A percentile compares a stretch with the other conserved stretches of the same genome.
phyloP scores from a whole-genome alignment of 2,888 invertebrate genomes.

The Tenthredo amoena region DNA sequence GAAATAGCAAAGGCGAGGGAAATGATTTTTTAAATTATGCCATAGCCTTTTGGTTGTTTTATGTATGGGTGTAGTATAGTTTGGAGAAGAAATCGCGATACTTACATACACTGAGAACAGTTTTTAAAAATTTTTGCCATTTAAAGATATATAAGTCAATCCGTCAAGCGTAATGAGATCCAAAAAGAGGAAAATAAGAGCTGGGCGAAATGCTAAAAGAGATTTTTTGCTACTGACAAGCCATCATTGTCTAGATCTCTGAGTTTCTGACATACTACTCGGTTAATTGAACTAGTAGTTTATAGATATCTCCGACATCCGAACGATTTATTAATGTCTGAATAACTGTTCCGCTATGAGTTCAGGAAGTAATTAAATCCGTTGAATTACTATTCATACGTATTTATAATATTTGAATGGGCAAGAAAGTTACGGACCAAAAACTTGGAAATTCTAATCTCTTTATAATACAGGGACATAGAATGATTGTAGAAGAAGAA shows the following conservation, averaged over 20 bases:
- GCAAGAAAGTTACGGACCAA: background rate
- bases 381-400: background rate
- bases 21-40: background rate
- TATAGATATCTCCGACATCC: background rate
- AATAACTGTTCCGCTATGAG: background rate
- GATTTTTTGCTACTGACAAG: slow-evolving; percentile 36
- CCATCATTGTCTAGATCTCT: slow-evolving; percentile 3
- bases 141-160: slow-evolving; percentile 33
- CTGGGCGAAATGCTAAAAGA: background rate
- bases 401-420: background rate
- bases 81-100: background rate
- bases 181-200: background rate
- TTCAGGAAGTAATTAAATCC: background rate
- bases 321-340: slow-evolving; percentile 4
- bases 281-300: slow-evolving; percentile 21
- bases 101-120: background rate
- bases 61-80: background rate
- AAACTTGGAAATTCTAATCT: background rate
- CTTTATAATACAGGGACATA: background rate
- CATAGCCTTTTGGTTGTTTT: background rate
- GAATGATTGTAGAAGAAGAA: no score
- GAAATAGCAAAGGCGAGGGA: background rate
- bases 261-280: background rate
- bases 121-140: slow-evolving; percentile 1
- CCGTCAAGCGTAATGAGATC: slow-evolving; percentile 23